Percentiles rank a stretch among this genome's conserved stretches.
Evolutionary conservation across 2,888 invertebrate genomes (phyloP).

Genomic region (Anthophora plumipes): DNA sequence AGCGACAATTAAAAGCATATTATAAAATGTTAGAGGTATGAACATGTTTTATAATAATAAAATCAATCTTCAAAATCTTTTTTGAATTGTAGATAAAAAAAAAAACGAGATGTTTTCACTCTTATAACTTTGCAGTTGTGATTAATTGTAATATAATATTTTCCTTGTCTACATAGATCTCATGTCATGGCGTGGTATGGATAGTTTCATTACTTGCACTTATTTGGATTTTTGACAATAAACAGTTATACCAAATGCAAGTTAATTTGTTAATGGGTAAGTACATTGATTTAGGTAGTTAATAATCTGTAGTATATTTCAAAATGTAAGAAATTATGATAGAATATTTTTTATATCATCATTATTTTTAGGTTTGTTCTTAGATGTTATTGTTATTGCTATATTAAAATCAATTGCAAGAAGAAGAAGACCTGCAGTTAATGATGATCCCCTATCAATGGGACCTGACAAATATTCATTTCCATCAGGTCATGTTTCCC

Average conservation of each 20-base stretch:
- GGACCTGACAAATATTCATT: constrained; percentile 96
- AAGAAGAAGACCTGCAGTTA: constrained; percentile 90
- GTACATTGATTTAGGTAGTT: constrained; percentile 61
- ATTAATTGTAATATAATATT: constrained; percentile 4
- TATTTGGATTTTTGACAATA: constrained; percentile 90
- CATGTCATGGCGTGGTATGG: constrained; percentile 96
- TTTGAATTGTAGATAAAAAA: no score
- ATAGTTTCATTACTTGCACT: constrained; percentile 91
- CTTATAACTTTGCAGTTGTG: not conserved
- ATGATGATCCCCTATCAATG: constrained; percentile 88
- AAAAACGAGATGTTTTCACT: not conserved
- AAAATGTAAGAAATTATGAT: not conserved
- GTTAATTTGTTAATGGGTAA: constrained; percentile 94
- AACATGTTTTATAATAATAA: not conserved
- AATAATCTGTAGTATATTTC: not conserved
- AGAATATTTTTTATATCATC: not conserved
- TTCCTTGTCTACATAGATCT: constrained; percentile 86
- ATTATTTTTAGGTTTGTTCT: constrained; percentile 89
- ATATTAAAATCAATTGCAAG: constrained; percentile 91
- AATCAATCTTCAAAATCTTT: not conserved
- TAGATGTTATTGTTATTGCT: constrained; percentile 92
- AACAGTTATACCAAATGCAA: constrained; percentile 91
- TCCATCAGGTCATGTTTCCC: constrained; percentile 97
- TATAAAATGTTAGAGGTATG: constrained; percentile 86
- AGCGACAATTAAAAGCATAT: constrained; percentile 82